Evolutionary conservation across 2,113 vertebrate genomes (phyloP).

Genomic region (Xiphophorus hellerii): DNA sequence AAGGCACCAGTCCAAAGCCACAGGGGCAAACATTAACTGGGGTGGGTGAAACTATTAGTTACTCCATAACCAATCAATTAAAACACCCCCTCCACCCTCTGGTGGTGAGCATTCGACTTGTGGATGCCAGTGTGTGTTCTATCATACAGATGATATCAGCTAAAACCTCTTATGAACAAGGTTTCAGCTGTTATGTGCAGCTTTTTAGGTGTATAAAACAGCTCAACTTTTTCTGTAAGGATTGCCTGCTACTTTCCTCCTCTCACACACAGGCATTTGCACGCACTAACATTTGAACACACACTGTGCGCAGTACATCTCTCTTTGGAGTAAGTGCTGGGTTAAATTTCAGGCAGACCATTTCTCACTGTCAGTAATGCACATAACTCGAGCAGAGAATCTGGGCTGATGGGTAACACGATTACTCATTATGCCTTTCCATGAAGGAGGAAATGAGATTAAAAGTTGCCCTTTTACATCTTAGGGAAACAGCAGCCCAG

Average conservation of each 20-base stretch:
- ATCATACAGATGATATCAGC: too few species aligned
- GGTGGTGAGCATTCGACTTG: too few species aligned
- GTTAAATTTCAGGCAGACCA: conserved; percentile 69
- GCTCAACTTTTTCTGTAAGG: conserved; percentile 38
- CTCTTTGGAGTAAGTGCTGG: conserved; percentile 57
- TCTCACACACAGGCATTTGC: conserved; percentile 8
- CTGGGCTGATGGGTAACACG: conserved; percentile 64
- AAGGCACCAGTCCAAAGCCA: too few species aligned
- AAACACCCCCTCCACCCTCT: too few species aligned
- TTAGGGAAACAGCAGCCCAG: conserved; percentile 42
- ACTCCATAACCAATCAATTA: too few species aligned
- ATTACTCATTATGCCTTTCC: conserved; percentile 70
- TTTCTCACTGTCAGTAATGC: conserved; percentile 76
- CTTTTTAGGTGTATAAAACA: too few species aligned
- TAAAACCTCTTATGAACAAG: too few species aligned
- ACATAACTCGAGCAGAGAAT: conserved; percentile 52
- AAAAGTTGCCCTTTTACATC: conserved; percentile 72
- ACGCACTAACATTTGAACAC: not conserved
- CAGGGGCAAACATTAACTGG: too few species aligned
- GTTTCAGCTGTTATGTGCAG: not conserved
- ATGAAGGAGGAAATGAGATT: conserved; percentile 69
- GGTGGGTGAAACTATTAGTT: too few species aligned
- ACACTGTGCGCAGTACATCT: conserved; percentile 17
- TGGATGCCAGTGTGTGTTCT: too few species aligned
- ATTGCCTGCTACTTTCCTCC: conserved; percentile 23